Conservation (phyloP, 2,113 vertebrate genomes). For the Felis chaus region DNA sequence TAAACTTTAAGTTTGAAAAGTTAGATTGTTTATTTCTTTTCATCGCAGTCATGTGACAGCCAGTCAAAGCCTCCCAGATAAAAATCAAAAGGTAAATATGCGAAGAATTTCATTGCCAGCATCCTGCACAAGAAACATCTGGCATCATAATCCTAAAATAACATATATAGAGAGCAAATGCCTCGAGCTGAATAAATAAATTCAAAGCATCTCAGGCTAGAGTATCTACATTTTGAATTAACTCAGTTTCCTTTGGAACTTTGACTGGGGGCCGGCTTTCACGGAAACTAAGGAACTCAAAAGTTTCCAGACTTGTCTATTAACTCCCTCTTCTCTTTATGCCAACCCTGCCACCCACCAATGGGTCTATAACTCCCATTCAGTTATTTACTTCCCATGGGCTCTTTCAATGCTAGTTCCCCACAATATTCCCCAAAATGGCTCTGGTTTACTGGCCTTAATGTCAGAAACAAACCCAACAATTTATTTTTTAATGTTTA, state of each 20-base stretch:
- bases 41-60: conserved; percentile 41
- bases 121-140: conserved; percentile 72
- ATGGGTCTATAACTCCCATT: not conserved
- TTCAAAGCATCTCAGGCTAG: conserved; percentile 41
- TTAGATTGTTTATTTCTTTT: conserved; percentile 58
- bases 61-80: conserved; percentile 68
- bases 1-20: conserved; percentile 42
- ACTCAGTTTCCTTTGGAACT: conserved; percentile 30
- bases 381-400: not conserved
- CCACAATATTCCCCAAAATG: not conserved
- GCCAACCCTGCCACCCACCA: not conserved
- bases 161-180: conserved; percentile 62
- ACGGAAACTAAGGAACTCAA: not conserved
- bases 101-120: conserved; percentile 63
- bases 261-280: not conserved
- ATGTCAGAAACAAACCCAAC: not conserved
- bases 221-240: conserved; percentile 66
- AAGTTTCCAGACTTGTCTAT: not conserved
- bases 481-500: not conserved
- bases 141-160: conserved; percentile 77
- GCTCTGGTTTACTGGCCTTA: not conserved
- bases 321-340: not conserved
- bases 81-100: conserved; percentile 74
- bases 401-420: not conserved
- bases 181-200: conserved; percentile 67